Evolutionary conservation across 1,140 invertebrate species (phyloP).

Genomic region (Pseudomyrmex gracilis): DNA sequence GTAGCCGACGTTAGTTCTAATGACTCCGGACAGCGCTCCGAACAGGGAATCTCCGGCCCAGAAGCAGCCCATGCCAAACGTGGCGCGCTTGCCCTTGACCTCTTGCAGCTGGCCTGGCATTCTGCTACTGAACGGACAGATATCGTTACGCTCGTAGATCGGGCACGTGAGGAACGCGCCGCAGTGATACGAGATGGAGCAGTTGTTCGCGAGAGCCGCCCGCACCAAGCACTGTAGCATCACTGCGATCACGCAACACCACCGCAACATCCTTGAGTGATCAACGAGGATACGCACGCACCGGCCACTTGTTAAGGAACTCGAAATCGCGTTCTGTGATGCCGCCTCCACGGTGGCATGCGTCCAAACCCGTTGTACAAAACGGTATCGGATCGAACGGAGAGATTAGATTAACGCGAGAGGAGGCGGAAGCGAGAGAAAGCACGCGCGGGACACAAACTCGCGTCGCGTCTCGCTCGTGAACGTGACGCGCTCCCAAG

Average conservation of each 20-base stretch:
- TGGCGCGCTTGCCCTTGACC: constrained; percentile 88
- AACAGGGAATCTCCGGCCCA: constrained; percentile 98
- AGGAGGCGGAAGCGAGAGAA: background rate
- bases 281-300: background rate
- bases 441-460: background rate
- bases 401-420: background rate
- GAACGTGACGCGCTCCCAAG: constrained; percentile 1
- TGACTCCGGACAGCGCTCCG: constrained; percentile 93
- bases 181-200: constrained; percentile 24
- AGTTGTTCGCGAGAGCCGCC: constrained; percentile 23
- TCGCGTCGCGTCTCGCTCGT: no score
- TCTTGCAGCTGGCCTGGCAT: constrained; percentile 84
- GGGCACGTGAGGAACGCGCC: background rate
- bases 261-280: constrained; percentile 14
- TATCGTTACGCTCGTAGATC: constrained; percentile 31
- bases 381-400: constrained; percentile 7
- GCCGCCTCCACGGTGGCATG: constrained; percentile 30
- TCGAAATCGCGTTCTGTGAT: background rate
- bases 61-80: constrained; percentile 98
- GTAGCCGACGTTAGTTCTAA: constrained; percentile 97
- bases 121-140: constrained; percentile 65
- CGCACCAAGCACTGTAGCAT: constrained; percentile 19
- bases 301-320: background rate
- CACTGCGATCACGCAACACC: background rate
- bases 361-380: constrained; percentile 9